A percentile compares a stretch with the other conserved stretches of the same genome.
phyloP scores from a whole-genome alignment of 2,797 vertebrate genomes.

The Spinibarbus caldwelli region DNA sequence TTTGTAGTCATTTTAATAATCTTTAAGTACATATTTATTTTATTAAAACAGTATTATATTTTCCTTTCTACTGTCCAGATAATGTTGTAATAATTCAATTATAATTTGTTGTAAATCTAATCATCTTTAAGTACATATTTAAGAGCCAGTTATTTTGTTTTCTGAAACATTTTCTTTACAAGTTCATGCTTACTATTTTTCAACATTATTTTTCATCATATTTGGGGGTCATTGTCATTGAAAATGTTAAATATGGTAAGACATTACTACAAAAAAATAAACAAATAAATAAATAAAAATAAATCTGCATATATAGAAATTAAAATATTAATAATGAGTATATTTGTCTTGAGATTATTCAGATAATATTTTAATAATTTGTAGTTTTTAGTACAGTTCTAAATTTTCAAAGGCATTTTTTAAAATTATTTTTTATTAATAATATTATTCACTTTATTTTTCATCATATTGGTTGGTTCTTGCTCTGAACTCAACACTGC shows the following conservation, averaged over 20 bases:
- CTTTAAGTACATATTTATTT: not conserved
- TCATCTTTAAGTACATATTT: not conserved
- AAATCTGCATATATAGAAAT: not conserved
- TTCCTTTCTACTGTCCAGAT: not conserved
- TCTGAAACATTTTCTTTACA: not conserved
- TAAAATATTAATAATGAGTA: not conserved
- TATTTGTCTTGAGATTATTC: not conserved
- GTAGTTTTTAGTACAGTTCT: not conserved
- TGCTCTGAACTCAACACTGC: not conserved
- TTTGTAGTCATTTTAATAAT: not conserved
- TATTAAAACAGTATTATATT: no score
- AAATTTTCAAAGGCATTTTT: not conserved
- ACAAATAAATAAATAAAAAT: no score
- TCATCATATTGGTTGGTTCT: not conserved
- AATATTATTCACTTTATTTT: not conserved
- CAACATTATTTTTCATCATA: not conserved
- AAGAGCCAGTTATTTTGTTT: not conserved
- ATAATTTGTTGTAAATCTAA: not conserved
- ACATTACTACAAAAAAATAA: not conserved
- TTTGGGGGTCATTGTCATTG: not conserved
- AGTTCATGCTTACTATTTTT: not conserved
- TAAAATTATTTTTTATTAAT: not conserved
- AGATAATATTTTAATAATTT: not conserved
- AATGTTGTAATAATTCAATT: not conserved
- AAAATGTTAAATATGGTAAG: not conserved